These are phyloP conservation scores for Drosophila putrida DNA, from an alignment of 2,888 invertebrate species.

Conservation along the genomic window DNA sequence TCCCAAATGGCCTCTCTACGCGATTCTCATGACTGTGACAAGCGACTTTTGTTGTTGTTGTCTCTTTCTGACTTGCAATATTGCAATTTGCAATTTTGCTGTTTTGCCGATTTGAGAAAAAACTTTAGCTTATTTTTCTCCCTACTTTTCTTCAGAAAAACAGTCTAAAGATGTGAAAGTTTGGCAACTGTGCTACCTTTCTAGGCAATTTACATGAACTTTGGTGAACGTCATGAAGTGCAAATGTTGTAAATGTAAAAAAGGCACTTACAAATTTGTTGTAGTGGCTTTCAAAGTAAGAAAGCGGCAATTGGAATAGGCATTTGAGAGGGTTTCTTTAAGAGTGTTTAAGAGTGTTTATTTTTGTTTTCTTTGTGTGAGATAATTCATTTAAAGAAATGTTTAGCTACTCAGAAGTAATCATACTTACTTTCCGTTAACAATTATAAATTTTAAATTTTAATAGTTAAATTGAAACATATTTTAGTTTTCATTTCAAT, in stretches of 20 bases:
- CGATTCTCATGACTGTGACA: slow-evolving; percentile 48
- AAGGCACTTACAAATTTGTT: slow-evolving; percentile 13
- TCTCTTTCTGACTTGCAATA: slow-evolving; percentile 39
- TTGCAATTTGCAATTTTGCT: slow-evolving; percentile 44
- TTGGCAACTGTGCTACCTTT: slow-evolving; percentile 37
- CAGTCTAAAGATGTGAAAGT: slow-evolving; percentile 33
- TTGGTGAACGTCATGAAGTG: slow-evolving; percentile 19
- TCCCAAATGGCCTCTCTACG: slow-evolving; percentile 33
- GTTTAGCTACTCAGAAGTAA: too few species aligned
- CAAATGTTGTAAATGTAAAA: slow-evolving; percentile 23
- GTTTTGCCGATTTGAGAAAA: slow-evolving; percentile 21
- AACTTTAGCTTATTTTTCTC: not conserved
- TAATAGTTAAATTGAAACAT: too few species aligned
- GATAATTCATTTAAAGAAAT: too few species aligned
- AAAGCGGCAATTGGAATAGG: slow-evolving; percentile 4
- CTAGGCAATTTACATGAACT: slow-evolving; percentile 40
- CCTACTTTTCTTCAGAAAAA: slow-evolving; percentile 3
- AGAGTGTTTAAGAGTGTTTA: not conserved
- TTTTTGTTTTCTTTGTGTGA: not conserved
- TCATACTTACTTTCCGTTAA: too few species aligned
- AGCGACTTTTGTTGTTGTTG: slow-evolving; percentile 1
- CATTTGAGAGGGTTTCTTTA: not conserved
- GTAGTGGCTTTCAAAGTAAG: slow-evolving; percentile 7
- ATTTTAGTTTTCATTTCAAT: too few species aligned
- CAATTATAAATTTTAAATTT: too few species aligned